phyloP scores from a whole-genome alignment of 1,140 invertebrate species.

The Fopius arisanus region DNA sequence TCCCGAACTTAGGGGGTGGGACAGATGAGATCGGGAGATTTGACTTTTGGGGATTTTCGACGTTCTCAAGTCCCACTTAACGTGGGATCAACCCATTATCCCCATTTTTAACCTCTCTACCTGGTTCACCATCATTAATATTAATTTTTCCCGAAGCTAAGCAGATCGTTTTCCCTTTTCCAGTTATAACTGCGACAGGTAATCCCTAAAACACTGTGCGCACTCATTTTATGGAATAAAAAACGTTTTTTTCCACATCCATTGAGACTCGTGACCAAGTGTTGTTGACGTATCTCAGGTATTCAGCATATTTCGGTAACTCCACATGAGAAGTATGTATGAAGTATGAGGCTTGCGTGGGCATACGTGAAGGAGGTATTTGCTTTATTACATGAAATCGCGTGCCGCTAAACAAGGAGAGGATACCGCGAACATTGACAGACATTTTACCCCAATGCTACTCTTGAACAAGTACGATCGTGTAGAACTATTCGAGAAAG shows the following conservation, averaged over 20 bases:
- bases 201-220: too few relatives aligned
- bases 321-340: background rate
- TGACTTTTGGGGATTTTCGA: background rate
- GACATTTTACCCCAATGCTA: constrained; percentile 49
- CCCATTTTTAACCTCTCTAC: background rate
- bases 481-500: background rate
- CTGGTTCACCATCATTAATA: background rate
- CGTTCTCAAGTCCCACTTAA: background rate
- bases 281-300: background rate
- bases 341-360: constrained; percentile 22
- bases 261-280: background rate
- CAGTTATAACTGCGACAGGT: too few relatives aligned
- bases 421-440: constrained; percentile 24
- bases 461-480: background rate
- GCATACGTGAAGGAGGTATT: constrained; percentile 6
- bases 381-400: constrained; percentile 48
- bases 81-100: background rate
- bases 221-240: too few relatives aligned
- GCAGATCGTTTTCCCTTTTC: too few relatives aligned
- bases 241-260: background rate
- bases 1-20: background rate
- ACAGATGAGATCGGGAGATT: background rate
- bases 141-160: background rate
- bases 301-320: background rate
- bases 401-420: constrained; percentile 47